These are phyloP conservation scores for Eupithecia subfuscata DNA, from an alignment of 2,888 invertebrate species.

Conservation along the genomic window DNA sequence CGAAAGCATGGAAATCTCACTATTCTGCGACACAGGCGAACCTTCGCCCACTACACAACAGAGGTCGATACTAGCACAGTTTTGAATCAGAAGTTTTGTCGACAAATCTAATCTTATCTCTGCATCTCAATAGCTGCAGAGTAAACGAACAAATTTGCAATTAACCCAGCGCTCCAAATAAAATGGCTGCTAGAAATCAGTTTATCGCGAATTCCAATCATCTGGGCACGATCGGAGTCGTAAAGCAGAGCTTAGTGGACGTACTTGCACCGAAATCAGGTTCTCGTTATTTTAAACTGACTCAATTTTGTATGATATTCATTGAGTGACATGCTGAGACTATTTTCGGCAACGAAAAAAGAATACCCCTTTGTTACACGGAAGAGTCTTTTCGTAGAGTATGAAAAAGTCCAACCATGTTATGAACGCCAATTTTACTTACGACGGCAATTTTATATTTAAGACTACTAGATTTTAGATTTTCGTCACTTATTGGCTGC, in stretches of 20 bases:
- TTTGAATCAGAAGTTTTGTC: not conserved
- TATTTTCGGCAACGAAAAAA: too few species aligned
- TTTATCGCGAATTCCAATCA: conserved; percentile 29
- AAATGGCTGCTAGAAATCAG: conserved; percentile 27
- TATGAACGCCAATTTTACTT: too few species aligned
- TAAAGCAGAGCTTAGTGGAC: conserved; percentile 17
- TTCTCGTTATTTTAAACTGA: not conserved
- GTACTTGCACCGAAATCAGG: not conserved
- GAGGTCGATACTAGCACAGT: not conserved
- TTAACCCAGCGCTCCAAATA: conserved; percentile 18
- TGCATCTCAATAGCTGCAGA: not conserved
- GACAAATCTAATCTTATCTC: not conserved
- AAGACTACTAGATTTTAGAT: too few species aligned
- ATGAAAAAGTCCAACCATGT: too few species aligned
- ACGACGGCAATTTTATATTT: too few species aligned
- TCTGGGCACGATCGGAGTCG: conserved; percentile 24
- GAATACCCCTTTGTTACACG: too few species aligned
- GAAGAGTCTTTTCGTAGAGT: too few species aligned
- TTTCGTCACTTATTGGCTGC: too few species aligned
- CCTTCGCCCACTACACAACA: too few species aligned
- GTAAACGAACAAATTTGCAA: conserved; percentile 13
- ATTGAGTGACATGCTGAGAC: too few species aligned
- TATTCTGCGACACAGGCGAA: too few species aligned
- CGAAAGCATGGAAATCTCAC: not conserved
- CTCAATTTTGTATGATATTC: too few species aligned